Evolutionary conservation across 2,888 invertebrate genomes (phyloP), one percentile per base, ranked within the genome.

Genomic region (Gari tellinella): DNA sequence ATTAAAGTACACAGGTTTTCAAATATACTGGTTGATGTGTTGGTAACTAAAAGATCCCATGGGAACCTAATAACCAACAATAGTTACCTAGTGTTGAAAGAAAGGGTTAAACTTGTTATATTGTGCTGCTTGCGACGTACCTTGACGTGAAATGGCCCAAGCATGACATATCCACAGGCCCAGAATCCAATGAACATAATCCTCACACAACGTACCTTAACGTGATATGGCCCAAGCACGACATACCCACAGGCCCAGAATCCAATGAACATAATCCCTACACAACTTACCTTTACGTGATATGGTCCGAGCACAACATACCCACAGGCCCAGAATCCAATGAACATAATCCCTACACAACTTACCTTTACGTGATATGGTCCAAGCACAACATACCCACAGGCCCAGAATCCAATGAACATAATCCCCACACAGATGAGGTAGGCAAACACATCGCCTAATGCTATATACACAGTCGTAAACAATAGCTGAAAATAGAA

Each of bases 331-430:
- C 63, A 60, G 21, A 61, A 73, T 5, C 64, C 68, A 3, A 68
- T 23, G 38, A 56, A 73, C 43, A 73, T 19, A 1, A 68, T 66
- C 1, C 23, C 14, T 4, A 73, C 64, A 55, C 67, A 73, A n/a
- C n/a, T n/a, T n/a, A 67, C 72, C 66, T 72, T 72, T 2, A 72
- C 60, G 26, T 66, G 66, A 40, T 72, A 73, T 0, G 73, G 68
- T 12, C 62, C 60, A 46, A 73, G 19, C 0, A 73, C 68, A 41
- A 68, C 68, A 21, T 64, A 73, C n/a, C 68, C 73, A 49, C 63
- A 60, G 1, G 45, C 43, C 55, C 63, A 60, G 21, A 61, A 73
- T 5, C 64, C 68, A 3, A 68, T 23, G 38, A 56, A 73, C 43
- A 73, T 19, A 1, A 68, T 66, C 1, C 23, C 14, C 3, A 73